A percentile compares a stretch with the other conserved stretches of the same genome.
Conservation (phyloP, 2,113 vertebrate genomes). For the Illadopsis cleaveri region DNA sequence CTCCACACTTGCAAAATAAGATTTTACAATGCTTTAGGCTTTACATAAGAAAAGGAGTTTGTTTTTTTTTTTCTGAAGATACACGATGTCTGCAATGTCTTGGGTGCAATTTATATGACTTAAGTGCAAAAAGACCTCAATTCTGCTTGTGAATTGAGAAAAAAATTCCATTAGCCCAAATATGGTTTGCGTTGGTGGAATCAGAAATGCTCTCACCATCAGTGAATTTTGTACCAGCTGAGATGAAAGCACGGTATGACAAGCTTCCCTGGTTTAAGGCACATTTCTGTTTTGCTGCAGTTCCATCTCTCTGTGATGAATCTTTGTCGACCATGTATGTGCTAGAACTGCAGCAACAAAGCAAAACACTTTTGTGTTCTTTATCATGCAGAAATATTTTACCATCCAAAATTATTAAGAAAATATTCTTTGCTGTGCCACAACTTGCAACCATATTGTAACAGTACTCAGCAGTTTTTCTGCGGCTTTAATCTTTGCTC, state of each 20-base stretch:
- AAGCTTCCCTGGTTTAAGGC: not conserved
- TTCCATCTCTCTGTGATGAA: not conserved
- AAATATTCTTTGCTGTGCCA: not conserved
- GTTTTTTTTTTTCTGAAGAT: not conserved
- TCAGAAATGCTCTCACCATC: not conserved
- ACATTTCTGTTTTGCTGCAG: not conserved
- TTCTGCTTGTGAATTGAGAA: not conserved
- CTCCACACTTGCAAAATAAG: not conserved
- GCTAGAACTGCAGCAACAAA: not conserved
- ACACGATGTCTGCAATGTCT: not conserved
- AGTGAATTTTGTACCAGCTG: not conserved
- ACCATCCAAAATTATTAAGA: not conserved
- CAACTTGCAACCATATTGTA: not conserved
- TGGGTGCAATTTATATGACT: not conserved
- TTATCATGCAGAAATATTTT: not conserved
- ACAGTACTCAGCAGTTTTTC: not conserved
- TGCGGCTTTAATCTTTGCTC: not conserved
- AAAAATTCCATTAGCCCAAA: not conserved
- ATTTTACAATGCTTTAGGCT: not conserved
- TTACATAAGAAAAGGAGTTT: not conserved
- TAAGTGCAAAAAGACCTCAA: not conserved
- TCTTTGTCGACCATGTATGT: fast-evolving
- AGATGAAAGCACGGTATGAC: not conserved
- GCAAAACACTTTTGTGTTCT: not conserved
- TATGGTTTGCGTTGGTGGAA: not conserved